A percentile compares a stretch with the other conserved stretches of the same genome.
These are phyloP conservation scores for Standfussiana lucernea DNA, from an alignment of 2,888 invertebrate genomes.

Conservation along the genomic window DNA sequence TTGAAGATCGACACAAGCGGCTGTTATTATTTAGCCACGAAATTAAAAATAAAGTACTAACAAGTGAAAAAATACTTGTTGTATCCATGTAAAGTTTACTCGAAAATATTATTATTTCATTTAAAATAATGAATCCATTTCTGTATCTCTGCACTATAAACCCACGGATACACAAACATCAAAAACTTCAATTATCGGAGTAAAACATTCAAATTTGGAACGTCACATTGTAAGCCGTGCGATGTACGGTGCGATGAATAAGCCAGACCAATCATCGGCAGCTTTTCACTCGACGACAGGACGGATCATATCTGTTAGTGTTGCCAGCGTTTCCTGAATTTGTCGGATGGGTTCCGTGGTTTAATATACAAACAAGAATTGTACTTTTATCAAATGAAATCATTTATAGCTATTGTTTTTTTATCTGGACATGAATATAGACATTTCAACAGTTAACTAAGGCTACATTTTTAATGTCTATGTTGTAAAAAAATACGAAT, in stretches of 20 bases:
- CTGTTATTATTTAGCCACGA: too few species aligned
- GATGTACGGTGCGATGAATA: conserved; percentile 41
- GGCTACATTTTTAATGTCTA: background rate
- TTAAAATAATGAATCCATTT: background rate
- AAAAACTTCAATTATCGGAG: conserved; percentile 46
- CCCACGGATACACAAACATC: conserved; percentile 10
- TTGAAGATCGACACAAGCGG: too few species aligned
- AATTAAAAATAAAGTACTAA: too few species aligned
- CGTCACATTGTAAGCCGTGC: conserved; percentile 53
- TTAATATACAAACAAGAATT: background rate
- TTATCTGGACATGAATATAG: background rate
- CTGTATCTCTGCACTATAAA: background rate
- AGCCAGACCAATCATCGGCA: conserved; percentile 56
- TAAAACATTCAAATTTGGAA: conserved; percentile 57
- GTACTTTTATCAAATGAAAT: background rate
- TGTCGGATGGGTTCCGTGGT: background rate
- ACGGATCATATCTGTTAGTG: conserved; percentile 53
- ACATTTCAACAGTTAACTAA: background rate
- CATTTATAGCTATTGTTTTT: background rate
- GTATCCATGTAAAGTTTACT: too few species aligned
- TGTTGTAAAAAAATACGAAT: background rate
- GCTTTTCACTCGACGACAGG: conserved; percentile 54
- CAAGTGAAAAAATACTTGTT: too few species aligned
- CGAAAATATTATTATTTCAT: too few species aligned
- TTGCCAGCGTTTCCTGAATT: conserved; percentile 29